Evolutionary conservation across 1,140 invertebrate species (phyloP).

Genomic region (Arctopsyche grandis): DNA sequence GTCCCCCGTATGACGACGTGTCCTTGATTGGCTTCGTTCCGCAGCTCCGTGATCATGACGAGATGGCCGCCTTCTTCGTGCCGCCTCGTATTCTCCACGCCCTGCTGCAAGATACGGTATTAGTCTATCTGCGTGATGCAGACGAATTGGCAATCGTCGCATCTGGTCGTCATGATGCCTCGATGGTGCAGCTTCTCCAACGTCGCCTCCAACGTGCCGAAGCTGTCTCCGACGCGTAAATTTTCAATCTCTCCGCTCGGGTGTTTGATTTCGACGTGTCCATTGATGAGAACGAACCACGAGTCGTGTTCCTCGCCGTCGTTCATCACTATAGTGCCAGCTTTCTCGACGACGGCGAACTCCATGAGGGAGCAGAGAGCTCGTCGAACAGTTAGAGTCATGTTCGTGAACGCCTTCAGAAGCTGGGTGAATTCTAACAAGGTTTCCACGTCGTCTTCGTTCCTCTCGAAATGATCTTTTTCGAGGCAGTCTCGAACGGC

Average conservation of each 20-base stretch:
- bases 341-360: constrained; percentile 97
- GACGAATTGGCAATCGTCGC: constrained; percentile 98
- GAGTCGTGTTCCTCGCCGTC: constrained; percentile 98
- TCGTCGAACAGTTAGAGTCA: constrained; percentile 89
- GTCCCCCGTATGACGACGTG: constrained; percentile 93
- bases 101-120: constrained; percentile 86
- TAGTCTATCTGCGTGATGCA: constrained; percentile 98
- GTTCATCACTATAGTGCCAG: constrained; percentile 95
- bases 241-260: constrained; percentile 83
- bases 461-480: constrained; percentile 93
- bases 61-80: constrained; percentile 90
- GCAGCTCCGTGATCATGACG: constrained; percentile 91
- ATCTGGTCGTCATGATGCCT: constrained; percentile 95
- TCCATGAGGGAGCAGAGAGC: constrained; percentile 95
- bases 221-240: constrained; percentile 93
- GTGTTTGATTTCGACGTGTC: constrained; percentile 92
- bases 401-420: constrained; percentile 92
- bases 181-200: constrained; percentile 95
- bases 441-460: constrained; percentile 94
- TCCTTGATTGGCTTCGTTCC: constrained; percentile 78
- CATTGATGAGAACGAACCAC: constrained; percentile 99
- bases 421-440: constrained; percentile 97
- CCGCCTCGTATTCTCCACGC: constrained; percentile 92
- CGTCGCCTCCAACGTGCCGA: constrained; percentile 92
- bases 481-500: constrained; percentile 96